These are phyloP conservation scores for Chiloscyllium plagiosum DNA, from an alignment of 2,113 vertebrate species.

Conservation along the genomic window DNA sequence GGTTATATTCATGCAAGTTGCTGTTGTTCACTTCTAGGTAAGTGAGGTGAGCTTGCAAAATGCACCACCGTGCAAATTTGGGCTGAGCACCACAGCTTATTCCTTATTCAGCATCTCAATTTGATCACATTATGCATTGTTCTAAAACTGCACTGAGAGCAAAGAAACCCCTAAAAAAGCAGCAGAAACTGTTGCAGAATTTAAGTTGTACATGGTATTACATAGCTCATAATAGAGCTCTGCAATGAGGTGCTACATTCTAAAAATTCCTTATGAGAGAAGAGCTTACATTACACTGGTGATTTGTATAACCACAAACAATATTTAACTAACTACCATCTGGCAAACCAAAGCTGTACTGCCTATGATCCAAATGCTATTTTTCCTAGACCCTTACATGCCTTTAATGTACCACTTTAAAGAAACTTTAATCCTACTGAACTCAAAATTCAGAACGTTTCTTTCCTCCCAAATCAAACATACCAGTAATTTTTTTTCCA, in stretches of 20 bases:
- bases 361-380: neutral
- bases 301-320: neutral
- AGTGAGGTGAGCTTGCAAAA: no score
- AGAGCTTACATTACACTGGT: neutral
- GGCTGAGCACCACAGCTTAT: no score
- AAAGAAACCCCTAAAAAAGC: no score
- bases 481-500: neutral
- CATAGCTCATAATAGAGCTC: neutral
- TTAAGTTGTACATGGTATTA: no score
- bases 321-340: neutral
- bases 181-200: no score
- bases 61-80: no score
- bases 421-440: neutral
- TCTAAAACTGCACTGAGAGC: no score
- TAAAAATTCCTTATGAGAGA: neutral
- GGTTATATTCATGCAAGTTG: no score
- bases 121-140: no score
- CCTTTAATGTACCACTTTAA: neutral
- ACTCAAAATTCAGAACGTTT: neutral
- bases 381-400: neutral
- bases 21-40: no score
- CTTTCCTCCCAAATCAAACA: neutral
- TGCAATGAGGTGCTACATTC: neutral
- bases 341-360: neutral
- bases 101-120: no score